Conservation (phyloP, 1,140 invertebrate species). For the Pissodes strobi region DNA sequence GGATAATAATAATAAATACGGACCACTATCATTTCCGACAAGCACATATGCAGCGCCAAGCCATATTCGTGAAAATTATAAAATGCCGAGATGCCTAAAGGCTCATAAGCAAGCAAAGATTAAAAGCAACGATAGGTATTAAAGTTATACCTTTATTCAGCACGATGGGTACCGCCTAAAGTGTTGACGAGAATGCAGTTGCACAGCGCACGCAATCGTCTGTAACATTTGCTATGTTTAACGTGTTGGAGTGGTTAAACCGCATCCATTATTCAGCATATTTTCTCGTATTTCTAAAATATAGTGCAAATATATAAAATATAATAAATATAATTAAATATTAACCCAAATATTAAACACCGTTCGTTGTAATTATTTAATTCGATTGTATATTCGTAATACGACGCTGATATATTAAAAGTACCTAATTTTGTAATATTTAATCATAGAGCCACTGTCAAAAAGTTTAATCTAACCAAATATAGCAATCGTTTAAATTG, state of each 20-base stretch:
- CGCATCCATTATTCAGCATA: not conserved
- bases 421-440: too few relatives aligned
- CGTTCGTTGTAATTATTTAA: too few relatives aligned
- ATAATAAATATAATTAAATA: too few relatives aligned
- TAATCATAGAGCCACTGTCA: too few relatives aligned
- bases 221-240: conserved; percentile 15
- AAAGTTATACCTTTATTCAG: conserved; percentile 21
- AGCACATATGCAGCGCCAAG: conserved; percentile 2
- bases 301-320: too few relatives aligned
- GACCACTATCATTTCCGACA: conserved; percentile 10
- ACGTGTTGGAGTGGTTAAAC: not conserved
- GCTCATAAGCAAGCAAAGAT: conserved; percentile 34
- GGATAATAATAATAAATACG: not conserved
- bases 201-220: conserved; percentile 22
- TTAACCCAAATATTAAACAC: too few relatives aligned
- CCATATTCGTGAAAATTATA: conserved; percentile 20
- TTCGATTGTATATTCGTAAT: too few relatives aligned
- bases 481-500: not conserved
- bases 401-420: too few relatives aligned
- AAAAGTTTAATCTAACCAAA: too few relatives aligned
- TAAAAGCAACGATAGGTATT: conserved; percentile 30
- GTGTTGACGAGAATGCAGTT: conserved; percentile 24
- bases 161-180: conserved; percentile 27
- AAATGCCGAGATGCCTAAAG: conserved; percentile 18
- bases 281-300: too few relatives aligned